Percentiles rank a stretch among this genome's conserved stretches.
Conservation (phyloP, 2,113 vertebrate species). For the Theristicus caerulescens region DNA sequence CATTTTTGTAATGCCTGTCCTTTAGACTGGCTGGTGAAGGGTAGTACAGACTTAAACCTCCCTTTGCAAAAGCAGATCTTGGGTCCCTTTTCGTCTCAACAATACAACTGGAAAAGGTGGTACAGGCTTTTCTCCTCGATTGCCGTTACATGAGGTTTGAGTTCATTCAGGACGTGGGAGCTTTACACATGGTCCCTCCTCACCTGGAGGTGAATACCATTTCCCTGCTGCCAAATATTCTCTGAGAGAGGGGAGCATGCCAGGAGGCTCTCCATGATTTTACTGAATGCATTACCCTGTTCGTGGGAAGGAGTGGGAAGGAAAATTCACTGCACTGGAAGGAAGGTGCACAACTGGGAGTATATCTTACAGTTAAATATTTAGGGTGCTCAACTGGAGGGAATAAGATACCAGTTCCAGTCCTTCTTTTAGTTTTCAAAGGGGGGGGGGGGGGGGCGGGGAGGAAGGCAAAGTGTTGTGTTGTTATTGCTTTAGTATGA, state of each 20-base stretch:
- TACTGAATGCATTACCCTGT: fast-evolving
- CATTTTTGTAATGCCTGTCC: neutral
- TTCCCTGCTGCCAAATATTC: neutral
- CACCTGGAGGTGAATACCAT: fast-evolving
- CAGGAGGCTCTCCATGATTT: fast-evolving
- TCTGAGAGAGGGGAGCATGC: fast-evolving
- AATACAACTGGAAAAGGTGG: neutral
- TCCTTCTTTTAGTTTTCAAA: neutral
- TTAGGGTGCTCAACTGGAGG: neutral
- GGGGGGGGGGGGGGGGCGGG: too few relatives aligned
- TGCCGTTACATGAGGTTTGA: fast-evolving
- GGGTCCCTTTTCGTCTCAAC: neutral
- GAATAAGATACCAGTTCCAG: neutral
- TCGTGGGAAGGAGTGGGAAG: neutral
- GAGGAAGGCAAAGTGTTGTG: too few relatives aligned
- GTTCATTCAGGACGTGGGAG: neutral
- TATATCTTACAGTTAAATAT: neutral
- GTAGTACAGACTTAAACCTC: neutral
- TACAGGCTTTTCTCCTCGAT: fast-evolving
- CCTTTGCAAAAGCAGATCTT: neutral
- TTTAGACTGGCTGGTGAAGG: neutral
- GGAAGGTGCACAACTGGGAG: neutral
- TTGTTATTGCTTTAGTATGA: neutral
- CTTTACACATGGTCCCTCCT: fast-evolving
- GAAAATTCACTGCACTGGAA: neutral